Evolutionary conservation across 2,797 vertebrate species (phyloP).

Genomic region (Stomatorhinus walkeri): DNA sequence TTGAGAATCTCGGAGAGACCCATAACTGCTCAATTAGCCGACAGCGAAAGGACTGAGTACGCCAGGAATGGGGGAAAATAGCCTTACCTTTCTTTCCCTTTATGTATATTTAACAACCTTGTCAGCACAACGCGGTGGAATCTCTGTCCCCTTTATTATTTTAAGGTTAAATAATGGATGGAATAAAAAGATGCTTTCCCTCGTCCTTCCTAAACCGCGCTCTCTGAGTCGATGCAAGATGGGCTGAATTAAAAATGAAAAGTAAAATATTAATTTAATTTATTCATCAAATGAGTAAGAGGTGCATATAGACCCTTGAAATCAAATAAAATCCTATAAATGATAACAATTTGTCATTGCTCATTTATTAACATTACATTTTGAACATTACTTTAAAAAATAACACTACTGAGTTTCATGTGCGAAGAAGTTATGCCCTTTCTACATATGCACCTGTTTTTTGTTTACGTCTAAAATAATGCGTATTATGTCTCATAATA

Average conservation of each 20-base stretch:
- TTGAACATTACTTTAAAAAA: not conserved
- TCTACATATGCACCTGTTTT: not conserved
- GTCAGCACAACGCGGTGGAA: constrained; percentile 28
- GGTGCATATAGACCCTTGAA: not conserved
- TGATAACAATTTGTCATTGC: not conserved
- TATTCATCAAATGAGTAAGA: not conserved
- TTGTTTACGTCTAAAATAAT: not conserved
- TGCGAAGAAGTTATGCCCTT: not conserved
- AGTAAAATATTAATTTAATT: not conserved
- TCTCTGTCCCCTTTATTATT: constrained; percentile 29
- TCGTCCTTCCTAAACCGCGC: constrained; percentile 20
- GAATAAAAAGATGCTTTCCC: constrained; percentile 28
- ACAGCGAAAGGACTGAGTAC: not conserved
- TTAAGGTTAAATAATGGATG: constrained; percentile 36
- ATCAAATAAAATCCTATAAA: not conserved
- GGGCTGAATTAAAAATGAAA: not conserved
- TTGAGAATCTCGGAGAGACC: not conserved
- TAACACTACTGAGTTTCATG: not conserved
- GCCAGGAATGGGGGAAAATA: constrained; percentile 2
- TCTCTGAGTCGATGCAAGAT: not conserved
- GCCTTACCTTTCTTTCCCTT: constrained; percentile 17
- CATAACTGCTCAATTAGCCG: not conserved
- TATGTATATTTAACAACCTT: constrained; percentile 35
- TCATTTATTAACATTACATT: constrained; percentile 32
- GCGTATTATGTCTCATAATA: not conserved